A percentile compares a stretch with the other conserved stretches of the same genome.
Evolutionary conservation across 2,113 vertebrate genomes (phyloP).

Genomic region (Phodopus roborovskii): DNA sequence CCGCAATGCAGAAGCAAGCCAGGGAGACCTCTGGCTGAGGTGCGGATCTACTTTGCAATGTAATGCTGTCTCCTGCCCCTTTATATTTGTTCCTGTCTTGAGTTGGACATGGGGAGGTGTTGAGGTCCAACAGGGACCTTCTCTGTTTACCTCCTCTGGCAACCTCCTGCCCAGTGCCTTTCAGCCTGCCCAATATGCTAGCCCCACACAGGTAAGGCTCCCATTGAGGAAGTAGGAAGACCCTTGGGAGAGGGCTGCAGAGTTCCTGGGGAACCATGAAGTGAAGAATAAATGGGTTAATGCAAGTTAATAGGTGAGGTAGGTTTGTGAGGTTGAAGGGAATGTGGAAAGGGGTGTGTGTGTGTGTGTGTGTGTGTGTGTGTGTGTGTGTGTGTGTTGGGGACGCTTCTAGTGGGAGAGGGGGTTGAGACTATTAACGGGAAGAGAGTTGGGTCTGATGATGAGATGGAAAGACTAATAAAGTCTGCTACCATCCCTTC

Average conservation of each 20-base stretch:
- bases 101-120: not conserved
- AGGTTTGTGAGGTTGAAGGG: not conserved
- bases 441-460: not conserved
- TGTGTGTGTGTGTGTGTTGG: not conserved
- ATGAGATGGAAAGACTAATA: not conserved
- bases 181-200: not conserved
- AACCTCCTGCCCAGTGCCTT: not conserved
- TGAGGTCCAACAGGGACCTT: not conserved
- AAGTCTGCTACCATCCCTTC: not conserved
- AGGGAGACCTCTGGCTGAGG: not conserved
- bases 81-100: not conserved
- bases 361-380: not conserved
- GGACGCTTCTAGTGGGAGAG: not conserved
- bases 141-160: not conserved
- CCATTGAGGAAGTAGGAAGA: not conserved
- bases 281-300: not conserved
- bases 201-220: not conserved
- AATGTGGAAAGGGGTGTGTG: not conserved
- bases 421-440: not conserved
- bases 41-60: not conserved
- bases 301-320: not conserved
- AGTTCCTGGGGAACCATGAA: not conserved
- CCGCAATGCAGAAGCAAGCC: not conserved
- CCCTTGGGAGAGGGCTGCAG: no score
- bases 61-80: not conserved